These are phyloP conservation scores for Pseudorhombus dupliciocellatus DNA, from an alignment of 2,113 vertebrate species.

Conservation along the genomic window DNA sequence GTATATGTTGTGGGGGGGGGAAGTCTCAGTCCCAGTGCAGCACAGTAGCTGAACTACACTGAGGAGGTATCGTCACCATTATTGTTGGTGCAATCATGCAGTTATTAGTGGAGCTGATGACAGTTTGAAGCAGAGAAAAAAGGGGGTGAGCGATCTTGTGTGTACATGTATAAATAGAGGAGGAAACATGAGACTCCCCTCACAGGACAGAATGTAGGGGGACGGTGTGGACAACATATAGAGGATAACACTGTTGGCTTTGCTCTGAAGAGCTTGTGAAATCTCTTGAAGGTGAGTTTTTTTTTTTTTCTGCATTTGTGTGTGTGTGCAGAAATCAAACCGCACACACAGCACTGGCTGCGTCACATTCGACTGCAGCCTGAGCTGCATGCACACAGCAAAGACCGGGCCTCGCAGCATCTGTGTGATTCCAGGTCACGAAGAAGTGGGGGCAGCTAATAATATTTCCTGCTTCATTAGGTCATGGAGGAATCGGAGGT, in stretches of 20 bases:
- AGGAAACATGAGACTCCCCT: slow-evolving; percentile 41
- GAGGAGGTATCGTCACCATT: slow-evolving; percentile 25
- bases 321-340: slow-evolving; percentile 15
- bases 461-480: slow-evolving; percentile 80
- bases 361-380: not conserved
- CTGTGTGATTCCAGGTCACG: slow-evolving; percentile 58
- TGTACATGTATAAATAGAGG: slow-evolving; percentile 49
- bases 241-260: slow-evolving; percentile 14
- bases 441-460: slow-evolving; percentile 68
- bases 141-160: slow-evolving; percentile 32
- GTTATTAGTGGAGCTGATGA: slow-evolving; percentile 41
- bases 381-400: slow-evolving; percentile 26
- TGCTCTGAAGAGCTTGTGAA: slow-evolving; percentile 26
- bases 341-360: slow-evolving; percentile 8
- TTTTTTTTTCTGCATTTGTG: slow-evolving; percentile 8
- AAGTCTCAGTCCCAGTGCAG: not conserved
- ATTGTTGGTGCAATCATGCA: slow-evolving; percentile 40
- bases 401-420: slow-evolving; percentile 42
- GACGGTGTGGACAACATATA: slow-evolving; percentile 18
- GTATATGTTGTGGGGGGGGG: not conserved
- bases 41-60: slow-evolving; percentile 18
- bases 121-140: slow-evolving; percentile 31
- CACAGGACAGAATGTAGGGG: slow-evolving; percentile 8
- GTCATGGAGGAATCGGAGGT: slow-evolving; percentile 87
- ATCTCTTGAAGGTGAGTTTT: slow-evolving; percentile 17